Evolutionary conservation across 92 coral and sea anemone species (phyloP), one percentile per base, ranked within the genome.

Genomic region (Palythoa grandis): DNA sequence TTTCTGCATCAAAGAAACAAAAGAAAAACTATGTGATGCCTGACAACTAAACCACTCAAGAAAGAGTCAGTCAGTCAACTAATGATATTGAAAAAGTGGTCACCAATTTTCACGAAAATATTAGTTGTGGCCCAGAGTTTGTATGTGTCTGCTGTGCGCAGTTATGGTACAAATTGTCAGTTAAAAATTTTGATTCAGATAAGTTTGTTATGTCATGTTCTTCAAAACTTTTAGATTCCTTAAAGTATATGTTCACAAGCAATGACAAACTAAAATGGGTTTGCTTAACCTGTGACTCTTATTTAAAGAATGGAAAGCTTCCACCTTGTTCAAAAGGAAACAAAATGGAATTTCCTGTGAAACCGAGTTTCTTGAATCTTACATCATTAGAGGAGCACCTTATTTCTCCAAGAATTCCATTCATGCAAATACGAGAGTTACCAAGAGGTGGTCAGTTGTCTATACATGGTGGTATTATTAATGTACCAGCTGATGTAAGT

Each of bases 291-390:
- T 89, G 87, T 48, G 72, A 86, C 60, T 86, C 87, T 17, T 86
- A 80, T 52, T 58, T 90, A 16, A 82, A 73, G 19, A 37, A 48
- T 11, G 89, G 87, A 20, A 86, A 74, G 72, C 20, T 90, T 63
- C 89, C 92, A 60, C 70, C 69, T 70, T 90, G 85, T 82, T 39
- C 89, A 43, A 90, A 80, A 75, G 89, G 87, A 20, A 86, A 86
- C 68, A 86, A 90, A 82, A 86, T 80, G 87, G 38, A 54, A 47
- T 90, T 90, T 77, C 92, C 89, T 47, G 74, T 68, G 23, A 77
- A 68, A 50, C 92, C 83, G 23, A 74, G 74, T 19, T 19, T 70
- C 63, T 43, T 85, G 22, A 72, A 83, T 83, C 76, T 88, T 37
- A 88, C 75, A 9, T 76, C 88, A 24, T 57, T 83, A 6, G 92